Conservation (phyloP, 1,140 invertebrate species). For the Drosophila melanica region DNA sequence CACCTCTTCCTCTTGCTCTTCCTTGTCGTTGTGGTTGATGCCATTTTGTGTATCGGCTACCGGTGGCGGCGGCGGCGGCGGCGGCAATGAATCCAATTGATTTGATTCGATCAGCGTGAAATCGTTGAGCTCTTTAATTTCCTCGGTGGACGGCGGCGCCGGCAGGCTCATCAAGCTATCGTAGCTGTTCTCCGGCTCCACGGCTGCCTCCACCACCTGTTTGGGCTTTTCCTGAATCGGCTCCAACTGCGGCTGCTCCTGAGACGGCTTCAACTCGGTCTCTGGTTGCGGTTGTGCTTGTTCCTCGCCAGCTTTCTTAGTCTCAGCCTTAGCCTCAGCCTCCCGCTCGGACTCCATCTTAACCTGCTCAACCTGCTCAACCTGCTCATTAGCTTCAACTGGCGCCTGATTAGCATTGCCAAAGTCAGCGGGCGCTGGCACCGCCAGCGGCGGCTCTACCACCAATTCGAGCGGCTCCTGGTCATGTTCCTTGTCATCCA, state of each 20-base stretch:
- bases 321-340: constrained; percentile 4
- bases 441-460: constrained; percentile 11
- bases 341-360: not conserved
- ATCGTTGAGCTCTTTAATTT: constrained; percentile 79
- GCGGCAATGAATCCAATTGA: constrained; percentile 81
- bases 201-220: not conserved
- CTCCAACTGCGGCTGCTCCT: not conserved
- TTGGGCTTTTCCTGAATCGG: not conserved
- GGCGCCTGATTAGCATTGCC: constrained; percentile 83
- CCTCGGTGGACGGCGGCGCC: constrained; percentile 78
- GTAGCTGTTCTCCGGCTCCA: constrained; percentile 60
- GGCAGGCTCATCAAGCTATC: constrained; percentile 83
- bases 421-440: constrained; percentile 85
- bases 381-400: not conserved
- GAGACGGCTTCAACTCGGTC: not conserved
- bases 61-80: constrained; percentile 79
- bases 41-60: constrained; percentile 30
- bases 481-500: constrained; percentile 16
- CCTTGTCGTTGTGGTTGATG: constrained; percentile 15
- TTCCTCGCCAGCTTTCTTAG: not conserved
- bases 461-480: constrained; percentile 22
- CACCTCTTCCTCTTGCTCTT: constrained; percentile 1
- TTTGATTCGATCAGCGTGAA: constrained; percentile 69
- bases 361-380: not conserved
- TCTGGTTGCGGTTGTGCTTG: too few relatives aligned